These are phyloP conservation scores for Cyrtonyx montezumae DNA, from an alignment of 2,113 vertebrate species.

Conservation along the genomic window DNA sequence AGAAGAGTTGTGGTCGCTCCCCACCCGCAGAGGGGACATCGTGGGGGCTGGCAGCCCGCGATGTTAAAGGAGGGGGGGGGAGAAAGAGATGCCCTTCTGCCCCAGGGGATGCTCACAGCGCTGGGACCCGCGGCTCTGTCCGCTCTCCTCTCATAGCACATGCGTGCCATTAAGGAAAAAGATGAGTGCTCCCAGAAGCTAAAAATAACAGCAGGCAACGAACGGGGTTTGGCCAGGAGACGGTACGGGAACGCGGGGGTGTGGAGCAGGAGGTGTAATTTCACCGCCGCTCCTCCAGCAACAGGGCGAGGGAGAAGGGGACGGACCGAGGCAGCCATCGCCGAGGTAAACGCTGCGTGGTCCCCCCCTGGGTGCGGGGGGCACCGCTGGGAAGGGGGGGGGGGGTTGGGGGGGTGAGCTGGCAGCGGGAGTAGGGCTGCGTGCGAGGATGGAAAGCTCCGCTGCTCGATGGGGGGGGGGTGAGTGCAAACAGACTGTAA, in stretches of 20 bases:
- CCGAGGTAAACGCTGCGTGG: not conserved
- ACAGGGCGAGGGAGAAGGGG: not conserved
- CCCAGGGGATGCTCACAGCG: rapidly evolving
- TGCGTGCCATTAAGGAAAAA: conserved; percentile 42
- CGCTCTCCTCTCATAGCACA: not conserved
- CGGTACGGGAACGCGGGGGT: not conserved
- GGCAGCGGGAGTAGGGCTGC: conserved; percentile 51
- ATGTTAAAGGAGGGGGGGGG: not conserved
- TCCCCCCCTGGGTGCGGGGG: not conserved
- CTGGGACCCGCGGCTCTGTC: not conserved
- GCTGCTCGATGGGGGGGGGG: conserved; percentile 49
- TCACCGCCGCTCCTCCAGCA: not conserved
- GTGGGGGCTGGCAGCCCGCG: not conserved
- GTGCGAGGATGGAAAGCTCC: conserved; percentile 57
- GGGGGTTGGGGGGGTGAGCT: not conserved
- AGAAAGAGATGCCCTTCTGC: not conserved
- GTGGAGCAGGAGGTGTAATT: conserved; percentile 43
- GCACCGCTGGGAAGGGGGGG: not conserved
- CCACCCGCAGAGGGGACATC: not conserved
- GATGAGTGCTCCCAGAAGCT: conserved; percentile 33
- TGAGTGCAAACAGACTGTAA: conserved; percentile 61
- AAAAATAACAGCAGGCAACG: conserved; percentile 45
- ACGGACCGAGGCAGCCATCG: not conserved
- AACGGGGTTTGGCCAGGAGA: conserved; percentile 5
- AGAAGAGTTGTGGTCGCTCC: not conserved